These are phyloP conservation scores for Sternarchorhynchus goeldii DNA, from an alignment of 2,797 vertebrate species.

Conservation along the genomic window DNA sequence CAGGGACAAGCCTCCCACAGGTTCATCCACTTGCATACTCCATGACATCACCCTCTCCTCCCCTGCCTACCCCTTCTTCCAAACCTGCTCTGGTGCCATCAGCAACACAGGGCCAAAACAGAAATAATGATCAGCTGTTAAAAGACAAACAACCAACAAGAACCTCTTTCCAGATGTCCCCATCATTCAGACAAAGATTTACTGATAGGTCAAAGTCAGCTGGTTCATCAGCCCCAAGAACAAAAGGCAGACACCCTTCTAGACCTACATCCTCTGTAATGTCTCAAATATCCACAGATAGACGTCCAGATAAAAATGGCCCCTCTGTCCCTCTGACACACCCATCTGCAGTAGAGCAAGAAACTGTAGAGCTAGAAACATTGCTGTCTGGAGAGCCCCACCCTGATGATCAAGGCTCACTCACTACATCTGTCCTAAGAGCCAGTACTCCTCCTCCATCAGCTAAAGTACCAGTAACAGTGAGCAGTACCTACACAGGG, in stretches of 20 bases:
- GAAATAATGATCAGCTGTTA: background rate
- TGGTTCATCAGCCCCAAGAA: background rate
- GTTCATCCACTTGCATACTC: background rate
- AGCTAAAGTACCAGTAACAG: background rate
- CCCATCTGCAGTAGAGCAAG: background rate
- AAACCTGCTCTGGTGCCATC: slow-evolving; percentile 30
- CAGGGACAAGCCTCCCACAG: background rate
- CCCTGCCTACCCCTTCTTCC: background rate
- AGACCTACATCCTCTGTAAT: background rate
- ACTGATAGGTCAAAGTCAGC: background rate
- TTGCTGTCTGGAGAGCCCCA: background rate
- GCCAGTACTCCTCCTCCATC: background rate
- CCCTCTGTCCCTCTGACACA: background rate
- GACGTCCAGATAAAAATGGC: slow-evolving; percentile 2
- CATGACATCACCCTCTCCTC: slow-evolving; percentile 23
- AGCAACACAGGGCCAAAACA: slow-evolving; percentile 2
- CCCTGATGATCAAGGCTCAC: background rate
- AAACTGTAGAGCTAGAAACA: background rate
- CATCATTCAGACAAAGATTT: background rate
- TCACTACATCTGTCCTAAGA: background rate
- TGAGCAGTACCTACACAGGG: slow-evolving; percentile 3
- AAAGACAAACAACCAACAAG: background rate
- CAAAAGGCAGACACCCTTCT: background rate
- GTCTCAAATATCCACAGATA: background rate
- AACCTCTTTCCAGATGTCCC: slow-evolving; percentile 30